These are phyloP conservation scores for Thunnus albacares DNA, from an alignment of 2,797 vertebrate species.

Conservation along the genomic window DNA sequence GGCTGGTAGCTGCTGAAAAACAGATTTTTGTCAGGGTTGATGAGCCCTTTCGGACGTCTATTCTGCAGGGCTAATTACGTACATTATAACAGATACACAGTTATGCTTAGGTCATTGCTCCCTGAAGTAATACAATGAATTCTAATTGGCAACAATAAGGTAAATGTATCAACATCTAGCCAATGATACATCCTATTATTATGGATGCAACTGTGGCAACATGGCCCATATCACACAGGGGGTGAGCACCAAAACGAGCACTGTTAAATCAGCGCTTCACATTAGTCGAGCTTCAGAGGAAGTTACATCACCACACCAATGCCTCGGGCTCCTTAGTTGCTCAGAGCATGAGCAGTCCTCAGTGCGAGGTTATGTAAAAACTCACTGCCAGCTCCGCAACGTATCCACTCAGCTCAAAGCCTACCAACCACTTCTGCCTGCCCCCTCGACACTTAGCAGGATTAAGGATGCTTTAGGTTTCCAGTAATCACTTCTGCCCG, in stretches of 20 bases:
- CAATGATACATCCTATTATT: slow-evolving; percentile 61
- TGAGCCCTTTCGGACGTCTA: slow-evolving; percentile 70
- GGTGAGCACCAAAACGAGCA: slow-evolving; percentile 74
- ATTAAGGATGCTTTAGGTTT: slow-evolving; percentile 77
- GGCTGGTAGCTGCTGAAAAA: slow-evolving; percentile 61
- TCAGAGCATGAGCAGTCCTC: slow-evolving; percentile 80
- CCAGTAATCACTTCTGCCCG: slow-evolving; percentile 73
- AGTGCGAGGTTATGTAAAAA: slow-evolving; percentile 82
- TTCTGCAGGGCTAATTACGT: slow-evolving; percentile 69
- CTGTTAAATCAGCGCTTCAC: slow-evolving; percentile 76
- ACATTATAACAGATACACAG: slow-evolving; percentile 69
- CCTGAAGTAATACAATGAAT: slow-evolving; percentile 66
- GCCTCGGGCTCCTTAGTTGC: slow-evolving; percentile 74
- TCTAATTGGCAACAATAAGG: slow-evolving; percentile 73
- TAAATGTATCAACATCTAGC: slow-evolving; percentile 65
- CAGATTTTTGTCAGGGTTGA: slow-evolving; percentile 74
- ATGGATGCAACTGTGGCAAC: slow-evolving; percentile 66
- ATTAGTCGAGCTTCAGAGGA: slow-evolving; percentile 83
- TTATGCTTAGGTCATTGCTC: slow-evolving; percentile 70
- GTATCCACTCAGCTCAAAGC: slow-evolving; percentile 72
- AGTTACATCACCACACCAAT: slow-evolving; percentile 82
- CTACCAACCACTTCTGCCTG: slow-evolving; percentile 67
- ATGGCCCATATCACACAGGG: slow-evolving; percentile 69
- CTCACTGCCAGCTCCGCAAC: slow-evolving; percentile 76
- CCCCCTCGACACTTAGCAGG: slow-evolving; percentile 68